Evolutionary conservation across 2,797 vertebrate species (phyloP), one percentile per base, ranked within the genome.

Genomic region (Leuciscus waleckii): DNA sequence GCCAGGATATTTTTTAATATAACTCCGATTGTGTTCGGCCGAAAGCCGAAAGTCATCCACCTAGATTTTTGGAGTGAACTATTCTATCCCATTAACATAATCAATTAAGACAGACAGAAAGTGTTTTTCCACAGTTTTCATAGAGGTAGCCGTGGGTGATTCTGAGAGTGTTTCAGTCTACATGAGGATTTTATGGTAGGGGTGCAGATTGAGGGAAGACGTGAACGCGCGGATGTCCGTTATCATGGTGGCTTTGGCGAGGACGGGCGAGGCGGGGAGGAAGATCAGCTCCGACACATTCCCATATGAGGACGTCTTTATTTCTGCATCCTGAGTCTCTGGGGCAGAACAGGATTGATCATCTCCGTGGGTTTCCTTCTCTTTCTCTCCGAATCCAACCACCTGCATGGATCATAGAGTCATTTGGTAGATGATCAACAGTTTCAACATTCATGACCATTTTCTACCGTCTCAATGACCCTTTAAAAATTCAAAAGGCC

Each of bases 171-270:
- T 7, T 79, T 61, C 26, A n/a, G 37, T 35, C 67, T 85, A 97
- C 92, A 95, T 93, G 91, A 98, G 91, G 95, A 99, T 95, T 91
- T 99, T 99, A 93, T 99, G 97, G 94, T 96, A 97, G 21, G 97
- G 97, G 92, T 97, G 95, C 80, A 98, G 96, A 79, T 91, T 94
- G 79, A 98, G 96, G 61, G 94, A 93, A 84, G 97, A 94, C 75
- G 96, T 98, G 93, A 99, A 99, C 51, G 94, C 93, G 87, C 95
- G 95, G 94, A 99, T 97, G 92, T 99, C 96, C 0, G 91, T 94
- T 91, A 99, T 96, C 88, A 94, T 93, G 56, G 91, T 90, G 54
- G 90, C 81, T 0, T 94, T 88, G 23, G 88, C 86, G 84, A 97
- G 94, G 16, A 92, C 6, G 41, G 95, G 91, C 29, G 94, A 93